These are phyloP conservation scores for Acrobasis repandana DNA, from an alignment of 2,888 invertebrate species.

Conservation along the genomic window DNA sequence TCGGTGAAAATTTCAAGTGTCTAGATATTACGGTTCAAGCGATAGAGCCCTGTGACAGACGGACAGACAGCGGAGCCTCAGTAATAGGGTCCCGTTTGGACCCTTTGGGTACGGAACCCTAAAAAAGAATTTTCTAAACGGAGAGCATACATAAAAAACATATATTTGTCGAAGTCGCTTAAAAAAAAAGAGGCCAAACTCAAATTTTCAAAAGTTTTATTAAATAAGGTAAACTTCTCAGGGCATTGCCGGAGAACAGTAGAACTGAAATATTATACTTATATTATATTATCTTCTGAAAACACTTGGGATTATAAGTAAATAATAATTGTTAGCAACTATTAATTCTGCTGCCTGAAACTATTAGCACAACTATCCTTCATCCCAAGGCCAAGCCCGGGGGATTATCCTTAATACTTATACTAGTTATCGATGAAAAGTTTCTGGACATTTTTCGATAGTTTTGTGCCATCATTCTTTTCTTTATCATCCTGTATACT, in stretches of 20 bases:
- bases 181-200: neutral
- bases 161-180: no score
- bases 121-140: no score
- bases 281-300: neutral
- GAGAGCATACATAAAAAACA: no score
- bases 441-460: neutral
- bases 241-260: no score
- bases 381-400: neutral
- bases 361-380: conserved; percentile 9
- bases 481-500: no score
- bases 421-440: neutral
- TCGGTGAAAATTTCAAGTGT: no score
- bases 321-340: neutral
- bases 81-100: no score
- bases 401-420: neutral
- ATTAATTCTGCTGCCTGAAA: neutral
- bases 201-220: neutral
- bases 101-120: no score
- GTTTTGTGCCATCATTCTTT: neutral
- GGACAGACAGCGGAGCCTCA: no score
- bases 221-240: no score
- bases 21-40: no score
- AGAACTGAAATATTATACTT: neutral
- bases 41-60: no score
- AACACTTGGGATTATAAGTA: neutral